Conservation (phyloP, 2,797 vertebrate genomes). For the Sebastiscus tertius region DNA sequence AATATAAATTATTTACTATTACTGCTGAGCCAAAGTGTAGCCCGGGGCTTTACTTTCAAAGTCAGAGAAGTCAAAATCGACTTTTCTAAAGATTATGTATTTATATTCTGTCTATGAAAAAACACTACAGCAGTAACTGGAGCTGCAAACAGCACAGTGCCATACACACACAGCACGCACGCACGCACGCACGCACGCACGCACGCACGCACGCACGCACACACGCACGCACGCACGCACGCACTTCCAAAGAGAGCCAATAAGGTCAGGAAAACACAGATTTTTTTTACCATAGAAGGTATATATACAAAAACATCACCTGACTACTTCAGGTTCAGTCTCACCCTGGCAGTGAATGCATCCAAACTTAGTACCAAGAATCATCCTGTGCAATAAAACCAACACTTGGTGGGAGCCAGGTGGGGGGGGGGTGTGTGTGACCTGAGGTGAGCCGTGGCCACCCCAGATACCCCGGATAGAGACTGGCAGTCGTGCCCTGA, state of each 20-base stretch:
- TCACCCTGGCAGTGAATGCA: background rate
- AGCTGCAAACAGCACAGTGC: background rate
- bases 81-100: background rate
- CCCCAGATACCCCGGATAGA: background rate
- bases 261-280: background rate
- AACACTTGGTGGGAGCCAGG: background rate
- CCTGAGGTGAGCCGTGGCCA: background rate
- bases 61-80: background rate
- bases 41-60: background rate
- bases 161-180: background rate
- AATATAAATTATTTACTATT: background rate
- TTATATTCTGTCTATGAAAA: background rate
- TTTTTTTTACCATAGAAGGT: background rate
- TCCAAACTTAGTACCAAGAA: background rate
- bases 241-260: background rate
- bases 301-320: background rate
- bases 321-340: background rate
- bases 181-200: background rate
- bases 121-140: background rate
- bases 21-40: background rate
- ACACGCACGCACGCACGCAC: background rate
- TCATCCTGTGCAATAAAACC: background rate
- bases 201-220: background rate
- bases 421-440: no score
- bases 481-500: background rate